Base-by-base conservation (phyloP, 37 sponge, comb jelly and placozoan genomes). In the Cliona cf. orientalis region DNA sequence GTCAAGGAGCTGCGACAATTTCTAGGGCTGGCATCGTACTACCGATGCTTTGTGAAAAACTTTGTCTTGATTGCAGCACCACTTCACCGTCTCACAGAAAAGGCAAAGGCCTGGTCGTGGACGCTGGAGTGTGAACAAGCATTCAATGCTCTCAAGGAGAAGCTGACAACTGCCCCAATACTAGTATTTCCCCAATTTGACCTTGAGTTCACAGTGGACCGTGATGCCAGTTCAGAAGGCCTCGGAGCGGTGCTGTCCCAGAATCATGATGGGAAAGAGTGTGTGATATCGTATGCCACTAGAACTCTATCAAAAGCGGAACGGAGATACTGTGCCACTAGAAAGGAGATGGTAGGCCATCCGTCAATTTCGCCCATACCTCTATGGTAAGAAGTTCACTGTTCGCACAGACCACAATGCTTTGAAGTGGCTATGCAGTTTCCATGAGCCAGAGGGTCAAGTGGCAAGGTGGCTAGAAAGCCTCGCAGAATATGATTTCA, bases 21-120 rank as follows among this genome's bases (percentile, higher is more conserved):
- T 26, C 23, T 87, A 11, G 81, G 87, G 12, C 39, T 80, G 58
- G 68, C 79, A 25, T 58, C 44, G 49, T 80, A 80, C 68, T 87
- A 87, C 36, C 43, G 78, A 28, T n/a, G 72, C 2, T 82, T 82
- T 41, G 40, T 88, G 5, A 59, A 75, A 31, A 28, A 72, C 39
- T 75, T 38, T 56, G 46, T 72, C 26, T 38, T 9, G 23, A 53
- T 75, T 57, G 75, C 75, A 58, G 75, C 33, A 3, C 75, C 58
- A 2, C 58, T 75, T 23, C n/a, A 58, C 42, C 28, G 31, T 32
- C 22, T 75, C 11, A 75, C 75, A 75, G 35, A 75, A 34, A 75
- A 31, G 58, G 2, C 57, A 14, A 56, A 53, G 0, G 33, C 34
- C 32, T 75, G 55, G 55, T 31, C 34, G 46, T 75, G 58, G 58